phyloP scores from a whole-genome alignment of 2,113 vertebrate genomes.

The Tragelaphus buxtoni region DNA sequence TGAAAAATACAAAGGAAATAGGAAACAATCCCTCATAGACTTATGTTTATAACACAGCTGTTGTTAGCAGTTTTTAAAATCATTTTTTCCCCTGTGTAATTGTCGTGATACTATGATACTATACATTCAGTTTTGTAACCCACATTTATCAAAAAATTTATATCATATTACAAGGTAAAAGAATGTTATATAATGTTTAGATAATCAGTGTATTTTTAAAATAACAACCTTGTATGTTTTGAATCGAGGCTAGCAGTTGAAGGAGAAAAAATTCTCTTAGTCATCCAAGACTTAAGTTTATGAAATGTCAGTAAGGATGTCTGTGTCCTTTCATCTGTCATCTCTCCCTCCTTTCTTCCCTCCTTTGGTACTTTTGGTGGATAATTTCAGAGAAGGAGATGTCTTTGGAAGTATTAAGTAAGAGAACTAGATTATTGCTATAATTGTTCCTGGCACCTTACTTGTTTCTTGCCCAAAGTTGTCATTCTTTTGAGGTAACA shows the following conservation, averaged over 20 bases:
- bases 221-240: not conserved
- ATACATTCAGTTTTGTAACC: not conserved
- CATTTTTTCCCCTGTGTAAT: not conserved
- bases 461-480: not conserved
- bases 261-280: not conserved
- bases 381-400: not conserved
- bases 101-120: not conserved
- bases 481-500: not conserved
- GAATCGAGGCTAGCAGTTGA: not conserved
- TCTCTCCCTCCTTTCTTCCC: not conserved
- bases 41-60: not conserved
- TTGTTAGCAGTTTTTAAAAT: not conserved
- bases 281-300: not conserved
- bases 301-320: not conserved
- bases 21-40: not conserved
- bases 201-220: not conserved
- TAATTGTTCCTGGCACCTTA: not conserved
- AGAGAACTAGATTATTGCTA: not conserved
- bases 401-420: not conserved
- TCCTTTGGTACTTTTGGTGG: not conserved
- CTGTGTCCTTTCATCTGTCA: too few relatives aligned
- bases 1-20: not conserved
- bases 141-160: not conserved
- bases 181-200: not conserved
- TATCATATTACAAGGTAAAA: not conserved